Conservation (phyloP, 2,797 vertebrate species). For the Eulemur albifrons region DNA sequence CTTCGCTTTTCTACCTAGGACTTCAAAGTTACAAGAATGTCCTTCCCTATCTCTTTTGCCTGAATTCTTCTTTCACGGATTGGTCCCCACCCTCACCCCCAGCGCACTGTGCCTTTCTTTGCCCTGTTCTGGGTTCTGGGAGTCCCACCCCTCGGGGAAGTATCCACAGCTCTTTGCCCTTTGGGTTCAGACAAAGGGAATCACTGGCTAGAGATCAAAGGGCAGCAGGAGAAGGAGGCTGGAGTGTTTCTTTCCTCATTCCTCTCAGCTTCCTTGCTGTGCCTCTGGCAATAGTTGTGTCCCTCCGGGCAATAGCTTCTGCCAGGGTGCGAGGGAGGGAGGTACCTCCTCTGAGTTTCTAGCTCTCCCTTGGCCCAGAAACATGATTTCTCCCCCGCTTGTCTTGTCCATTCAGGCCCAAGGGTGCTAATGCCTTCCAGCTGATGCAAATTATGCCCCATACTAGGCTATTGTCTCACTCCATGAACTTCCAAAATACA, state of each 20-base stretch:
- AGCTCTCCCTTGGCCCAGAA: not conserved
- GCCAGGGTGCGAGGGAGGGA: not conserved
- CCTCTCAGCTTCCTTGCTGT: not conserved
- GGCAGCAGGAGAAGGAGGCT: not conserved
- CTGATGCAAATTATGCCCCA: not conserved
- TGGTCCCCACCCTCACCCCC: not conserved
- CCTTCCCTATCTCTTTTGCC: not conserved
- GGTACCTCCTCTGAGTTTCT: not conserved
- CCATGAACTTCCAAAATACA: not conserved
- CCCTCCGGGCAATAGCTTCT: not conserved
- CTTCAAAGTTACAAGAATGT: not conserved
- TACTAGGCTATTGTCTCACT: not conserved
- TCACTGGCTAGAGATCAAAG: not conserved
- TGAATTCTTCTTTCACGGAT: not conserved
- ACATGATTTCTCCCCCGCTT: not conserved
- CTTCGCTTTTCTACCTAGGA: not conserved
- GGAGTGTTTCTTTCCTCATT: not conserved
- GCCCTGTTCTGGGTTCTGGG: not conserved
- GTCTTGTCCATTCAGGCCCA: not conserved
- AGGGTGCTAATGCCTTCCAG: not conserved
- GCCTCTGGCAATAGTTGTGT: not conserved
- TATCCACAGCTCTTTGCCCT: not conserved
- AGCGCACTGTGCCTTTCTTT: not conserved
- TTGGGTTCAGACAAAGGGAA: not conserved
- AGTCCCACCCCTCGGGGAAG: not conserved